phyloP scores from a whole-genome alignment of 1,140 invertebrate species.

The Ceratina australensis region DNA sequence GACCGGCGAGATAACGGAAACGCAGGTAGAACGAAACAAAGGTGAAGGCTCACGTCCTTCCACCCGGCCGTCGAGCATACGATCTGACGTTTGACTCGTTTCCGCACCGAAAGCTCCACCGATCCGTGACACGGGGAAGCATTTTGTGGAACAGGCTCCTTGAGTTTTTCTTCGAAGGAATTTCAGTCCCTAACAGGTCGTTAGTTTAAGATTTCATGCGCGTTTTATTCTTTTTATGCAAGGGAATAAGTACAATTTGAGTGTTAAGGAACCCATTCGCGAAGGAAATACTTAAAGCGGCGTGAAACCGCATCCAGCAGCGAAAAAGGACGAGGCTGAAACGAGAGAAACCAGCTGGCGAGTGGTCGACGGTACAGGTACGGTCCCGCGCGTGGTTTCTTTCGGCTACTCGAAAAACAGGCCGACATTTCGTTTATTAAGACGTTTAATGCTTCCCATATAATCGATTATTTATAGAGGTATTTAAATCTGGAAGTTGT shows the following conservation, averaged over 20 bases:
- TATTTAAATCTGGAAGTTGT: slow-evolving; percentile 66
- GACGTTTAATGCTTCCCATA: slow-evolving; percentile 69
- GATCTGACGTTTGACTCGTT: slow-evolving; percentile 37
- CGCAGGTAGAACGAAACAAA: slow-evolving; percentile 52
- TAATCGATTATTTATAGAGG: slow-evolving; percentile 75
- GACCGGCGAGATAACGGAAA: slow-evolving; percentile 45
- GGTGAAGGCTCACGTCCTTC: slow-evolving; percentile 42
- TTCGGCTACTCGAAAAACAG: slow-evolving; percentile 59
- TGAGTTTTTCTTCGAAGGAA: neutral
- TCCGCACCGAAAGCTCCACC: slow-evolving; percentile 25
- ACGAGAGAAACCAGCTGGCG: neutral
- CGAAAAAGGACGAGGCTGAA: neutral
- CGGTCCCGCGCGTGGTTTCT: slow-evolving; percentile 12
- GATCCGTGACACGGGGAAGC: slow-evolving; percentile 21
- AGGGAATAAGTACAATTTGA: too few species aligned
- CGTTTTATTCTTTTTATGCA: too few species aligned
- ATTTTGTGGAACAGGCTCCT: neutral
- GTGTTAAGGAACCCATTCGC: neutral
- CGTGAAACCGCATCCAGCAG: neutral
- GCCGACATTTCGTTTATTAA: slow-evolving; percentile 67
- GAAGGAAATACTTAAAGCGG: too few species aligned
- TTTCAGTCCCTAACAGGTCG: neutral
- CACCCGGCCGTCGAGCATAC: slow-evolving; percentile 24
- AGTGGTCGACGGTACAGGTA: slow-evolving; percentile 11
- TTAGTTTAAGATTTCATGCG: too few species aligned